A percentile compares a stretch with the other conserved stretches of the same genome.
Conservation (phyloP, 2,888 invertebrate species). For the Flexamia atlantica region DNA sequence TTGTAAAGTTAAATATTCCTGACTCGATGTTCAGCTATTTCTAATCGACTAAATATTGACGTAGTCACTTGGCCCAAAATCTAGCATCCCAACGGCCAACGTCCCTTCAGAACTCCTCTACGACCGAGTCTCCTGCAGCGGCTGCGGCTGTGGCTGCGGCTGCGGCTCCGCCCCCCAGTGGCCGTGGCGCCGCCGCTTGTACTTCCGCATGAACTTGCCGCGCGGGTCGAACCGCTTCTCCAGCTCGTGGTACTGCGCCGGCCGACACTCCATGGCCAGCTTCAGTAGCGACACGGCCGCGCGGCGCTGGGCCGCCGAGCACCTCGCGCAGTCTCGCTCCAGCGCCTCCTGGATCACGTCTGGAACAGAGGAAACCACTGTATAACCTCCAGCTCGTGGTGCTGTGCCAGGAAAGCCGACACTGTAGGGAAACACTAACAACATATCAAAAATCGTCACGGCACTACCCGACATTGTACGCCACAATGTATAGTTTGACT, state of each 20-base stretch:
- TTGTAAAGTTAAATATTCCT: no score
- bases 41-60: neutral
- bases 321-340: conserved; percentile 5
- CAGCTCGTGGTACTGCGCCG: conserved; percentile 81
- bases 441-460: no score
- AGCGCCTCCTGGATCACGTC: conserved; percentile 53
- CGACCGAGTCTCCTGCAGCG: no score
- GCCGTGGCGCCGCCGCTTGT: conserved; percentile 74
- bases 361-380: neutral
- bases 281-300: neutral
- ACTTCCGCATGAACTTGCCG: conserved; percentile 81
- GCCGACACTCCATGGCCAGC: conserved; percentile 66
- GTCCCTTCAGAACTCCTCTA: no score
- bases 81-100: neutral
- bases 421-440: no score
- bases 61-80: neutral
- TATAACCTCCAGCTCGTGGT: no score
- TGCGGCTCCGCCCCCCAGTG: neutral
- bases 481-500: no score
- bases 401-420: no score
- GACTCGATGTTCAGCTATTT: no score
- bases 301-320: conserved; percentile 19
- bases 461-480: no score
- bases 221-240: conserved; percentile 83
- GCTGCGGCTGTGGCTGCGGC: neutral